A percentile compares a stretch with the other conserved stretches of the same genome.
These are phyloP conservation scores for Malurus splendens DNA, from an alignment of 2,797 vertebrate species.

Conservation along the genomic window DNA sequence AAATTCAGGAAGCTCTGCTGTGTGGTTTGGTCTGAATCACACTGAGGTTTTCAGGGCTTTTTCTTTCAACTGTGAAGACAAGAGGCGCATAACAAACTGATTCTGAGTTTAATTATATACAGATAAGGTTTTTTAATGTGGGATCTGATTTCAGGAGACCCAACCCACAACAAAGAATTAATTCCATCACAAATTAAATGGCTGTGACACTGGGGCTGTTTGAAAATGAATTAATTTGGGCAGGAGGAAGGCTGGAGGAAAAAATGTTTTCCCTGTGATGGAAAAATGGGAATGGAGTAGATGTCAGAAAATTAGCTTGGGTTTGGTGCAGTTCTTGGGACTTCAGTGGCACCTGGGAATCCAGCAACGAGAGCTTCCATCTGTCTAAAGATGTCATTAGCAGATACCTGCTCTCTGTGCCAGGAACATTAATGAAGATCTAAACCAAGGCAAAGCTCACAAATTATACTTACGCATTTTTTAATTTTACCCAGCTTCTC, in stretches of 20 bases:
- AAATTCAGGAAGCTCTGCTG: neutral
- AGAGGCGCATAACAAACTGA: neutral
- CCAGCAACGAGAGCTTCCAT: neutral
- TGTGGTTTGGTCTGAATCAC: neutral
- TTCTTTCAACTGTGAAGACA: neutral
- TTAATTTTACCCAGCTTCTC: neutral
- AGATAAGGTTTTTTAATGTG: neutral
- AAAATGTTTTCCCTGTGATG: neutral
- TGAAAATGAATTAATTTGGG: neutral
- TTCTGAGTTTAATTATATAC: constrained; percentile 3
- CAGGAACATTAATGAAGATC: neutral
- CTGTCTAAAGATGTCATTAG: neutral
- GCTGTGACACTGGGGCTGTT: neutral
- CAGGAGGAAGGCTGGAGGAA: neutral
- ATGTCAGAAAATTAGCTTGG: neutral
- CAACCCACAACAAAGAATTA: neutral
- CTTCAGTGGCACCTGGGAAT: neutral
- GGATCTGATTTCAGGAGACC: neutral
- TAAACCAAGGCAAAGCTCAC: neutral
- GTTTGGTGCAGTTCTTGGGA: neutral
- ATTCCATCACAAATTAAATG: neutral
- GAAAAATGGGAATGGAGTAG: neutral
- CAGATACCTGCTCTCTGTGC: neutral
- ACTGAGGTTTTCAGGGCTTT: neutral
- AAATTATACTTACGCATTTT: neutral